Evolutionary conservation across 1,140 invertebrate species (phyloP), one percentile per base, ranked within the genome.

Genomic region (Ceratitis capitata): DNA sequence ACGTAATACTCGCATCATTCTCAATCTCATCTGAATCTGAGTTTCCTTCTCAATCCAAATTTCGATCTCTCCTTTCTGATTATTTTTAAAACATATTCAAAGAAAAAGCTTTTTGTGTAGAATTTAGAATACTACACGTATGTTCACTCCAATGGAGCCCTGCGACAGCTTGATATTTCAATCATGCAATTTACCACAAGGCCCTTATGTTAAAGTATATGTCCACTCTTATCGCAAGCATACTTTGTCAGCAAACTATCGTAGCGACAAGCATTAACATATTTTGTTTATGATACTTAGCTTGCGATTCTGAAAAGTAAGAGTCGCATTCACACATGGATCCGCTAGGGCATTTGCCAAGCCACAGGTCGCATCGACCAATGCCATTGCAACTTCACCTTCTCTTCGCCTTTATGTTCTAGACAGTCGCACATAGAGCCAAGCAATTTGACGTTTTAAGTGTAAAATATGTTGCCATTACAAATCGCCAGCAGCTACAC

Each of bases 401-500:
- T 45, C 23, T n/a, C 7, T 2, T 45, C 23, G 39, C 69, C 9
- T n/a, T 10, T n/a, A 74, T 42, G 39, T 78, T 78, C 69, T 78
- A n/a, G 39, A 39, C n/a, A n/a, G n/a, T n/a, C 69, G 69, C 45
- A 45, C 45, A 19, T 19, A 45, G 35, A 78, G 9, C 19, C 7
- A 45, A 45, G 26, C n/a, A 45, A 45, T 78, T 78, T 45, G n/a
- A 45, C 39, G 45, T 78, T 45, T 78, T 78, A 45, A 78, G 69
- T 45, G 69, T 78, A 45, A 78, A 78, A 78, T 78, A 78, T 47
- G 39, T 78, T 78, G 69, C 32, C n/a, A 78, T 78, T 78, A 78
- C 69, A 78, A 78, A 78, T 78, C 45, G 39, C 69, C 69, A 39
- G n/a, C 69, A 78, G 69, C 39, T 2, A 32, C 1, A 19, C 1